Evolutionary conservation across 2,888 invertebrate species (phyloP), one percentile per base, ranked within the genome.

Genomic region (Dryobota labecula): DNA sequence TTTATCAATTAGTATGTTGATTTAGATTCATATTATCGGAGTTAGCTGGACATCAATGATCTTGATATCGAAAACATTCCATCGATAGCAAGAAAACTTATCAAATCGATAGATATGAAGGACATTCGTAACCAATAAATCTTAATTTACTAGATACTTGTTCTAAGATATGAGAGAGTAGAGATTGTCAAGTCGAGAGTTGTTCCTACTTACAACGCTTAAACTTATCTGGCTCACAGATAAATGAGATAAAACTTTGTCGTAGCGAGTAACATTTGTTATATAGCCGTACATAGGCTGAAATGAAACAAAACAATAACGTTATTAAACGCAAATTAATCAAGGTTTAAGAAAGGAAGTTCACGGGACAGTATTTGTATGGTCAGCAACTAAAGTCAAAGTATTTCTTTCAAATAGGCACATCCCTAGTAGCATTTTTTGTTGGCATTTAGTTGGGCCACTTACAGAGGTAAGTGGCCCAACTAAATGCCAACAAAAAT

Each of bases 251-350:
- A 8, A 20, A 72, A 47, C 18, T 47, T 30, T 70, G 5, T 33
- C 20, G 41, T 8, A 33, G 41, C 8, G 18, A 64, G 13, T n/a
- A 13, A n/a, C 36, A 38, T n/a, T 27, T 47, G 36, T n/a, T 30
- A 8, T 24, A 33, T 6, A 13, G 24, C 6, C 15, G n/a, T 24
- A 47, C 5, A 33, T 6, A 33, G 33, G 33, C 11, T 36, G 24
- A n/a, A 57, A 24, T n/a, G 15, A 36, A 62, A 62, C n/a, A 33
- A 53, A 70, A 53, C 38, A 51, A 53, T 53, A 27, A 49, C 18
- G 56, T 33, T 60, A 38, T 47, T 36, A n/a, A 60, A 36, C 27
- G 13, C 62, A 72, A 9, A 30, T 54, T 36, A 70, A 36, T 13
- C 24, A 45, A 45, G 9, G 11, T 15, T 38, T 20, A 30, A 27